A percentile compares a stretch with the other conserved stretches of the same genome.
phyloP scores from a whole-genome alignment of 2,888 invertebrate genomes.

The Cheilosia soror region DNA sequence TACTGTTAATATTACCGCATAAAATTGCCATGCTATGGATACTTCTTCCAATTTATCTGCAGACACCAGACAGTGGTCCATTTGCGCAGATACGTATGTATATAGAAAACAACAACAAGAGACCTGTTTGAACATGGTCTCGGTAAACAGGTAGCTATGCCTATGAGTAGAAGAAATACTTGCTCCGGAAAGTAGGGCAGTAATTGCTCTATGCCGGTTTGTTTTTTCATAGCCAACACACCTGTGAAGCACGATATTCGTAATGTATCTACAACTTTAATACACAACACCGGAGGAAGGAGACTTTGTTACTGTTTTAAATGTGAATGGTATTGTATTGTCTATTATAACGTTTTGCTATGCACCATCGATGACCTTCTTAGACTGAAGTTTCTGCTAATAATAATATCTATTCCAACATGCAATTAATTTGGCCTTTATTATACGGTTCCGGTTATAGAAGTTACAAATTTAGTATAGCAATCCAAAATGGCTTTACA shows the following conservation, averaged over 20 bases:
- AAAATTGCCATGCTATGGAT: conserved; percentile 32
- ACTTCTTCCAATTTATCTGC: conserved; percentile 16
- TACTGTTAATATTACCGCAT: conserved; percentile 61
- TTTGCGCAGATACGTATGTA: conserved; percentile 3
- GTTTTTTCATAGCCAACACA: conserved; percentile 20
- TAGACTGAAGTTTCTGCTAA: not conserved
- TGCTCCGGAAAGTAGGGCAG: conserved; percentile 61
- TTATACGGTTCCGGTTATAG: not conserved
- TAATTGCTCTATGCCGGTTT: conserved; percentile 39
- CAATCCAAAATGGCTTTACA: not conserved
- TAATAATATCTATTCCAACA: not conserved
- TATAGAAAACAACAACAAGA: not conserved
- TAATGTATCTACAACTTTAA: not conserved
- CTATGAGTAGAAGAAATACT: conserved; percentile 47
- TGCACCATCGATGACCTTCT: conserved; percentile 23
- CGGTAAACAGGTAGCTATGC: conserved; percentile 23
- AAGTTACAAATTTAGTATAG: not conserved
- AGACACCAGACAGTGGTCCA: conserved; percentile 11
- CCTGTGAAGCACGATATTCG: conserved; percentile 17
- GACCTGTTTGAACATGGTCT: conserved; percentile 50
- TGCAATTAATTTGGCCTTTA: not conserved
- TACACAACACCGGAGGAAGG: not conserved
- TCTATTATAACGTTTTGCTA: not conserved
- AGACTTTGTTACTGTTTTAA: not conserved
- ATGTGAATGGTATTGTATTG: not conserved